Percentiles rank a stretch among this genome's conserved stretches.
phyloP scores from a whole-genome alignment of 2,888 invertebrate species.

The Caenorhabditis macrosperma region DNA sequence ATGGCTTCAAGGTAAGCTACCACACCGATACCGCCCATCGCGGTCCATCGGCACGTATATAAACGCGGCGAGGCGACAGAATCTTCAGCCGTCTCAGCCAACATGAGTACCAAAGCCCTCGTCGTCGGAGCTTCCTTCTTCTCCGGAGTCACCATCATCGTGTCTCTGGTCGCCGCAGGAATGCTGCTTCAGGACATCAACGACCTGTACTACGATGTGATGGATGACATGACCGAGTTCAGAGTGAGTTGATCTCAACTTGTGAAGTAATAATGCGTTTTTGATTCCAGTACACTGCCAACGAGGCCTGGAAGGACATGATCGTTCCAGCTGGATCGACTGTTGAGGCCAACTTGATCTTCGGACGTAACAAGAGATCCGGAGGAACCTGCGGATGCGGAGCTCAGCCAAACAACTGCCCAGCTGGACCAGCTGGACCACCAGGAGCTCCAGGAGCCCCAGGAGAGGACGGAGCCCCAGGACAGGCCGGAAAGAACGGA shows the following conservation, averaged over 20 bases:
- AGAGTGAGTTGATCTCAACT: conserved; percentile 59
- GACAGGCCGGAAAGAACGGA: conserved; percentile 66
- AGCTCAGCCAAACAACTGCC: conserved; percentile 68
- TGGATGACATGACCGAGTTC: conserved; percentile 74
- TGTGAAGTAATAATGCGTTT: background rate
- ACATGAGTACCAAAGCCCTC: conserved; percentile 68
- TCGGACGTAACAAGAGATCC: conserved; percentile 71
- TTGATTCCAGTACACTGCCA: conserved; percentile 64
- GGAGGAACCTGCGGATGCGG: conserved; percentile 66
- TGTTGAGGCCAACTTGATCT: conserved; percentile 62
- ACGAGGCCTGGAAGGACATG: conserved; percentile 72
- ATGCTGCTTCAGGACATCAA: conserved; percentile 74
- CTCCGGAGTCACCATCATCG: conserved; percentile 70
- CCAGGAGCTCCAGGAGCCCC: conserved; percentile 66
- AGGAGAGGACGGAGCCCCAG: conserved; percentile 71
- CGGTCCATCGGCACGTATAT: conserved; percentile 28
- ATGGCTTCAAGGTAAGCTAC: conserved; percentile 56
- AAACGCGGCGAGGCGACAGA: conserved; percentile 1
- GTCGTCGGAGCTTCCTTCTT: conserved; percentile 67
- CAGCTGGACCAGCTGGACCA: conserved; percentile 71
- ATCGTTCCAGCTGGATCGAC: conserved; percentile 54
- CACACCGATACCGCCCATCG: conserved; percentile 44
- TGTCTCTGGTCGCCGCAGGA: conserved; percentile 70
- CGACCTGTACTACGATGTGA: conserved; percentile 71
- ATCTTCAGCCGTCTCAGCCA: conserved; percentile 38